Evolutionary conservation across 2,888 invertebrate genomes (phyloP), one percentile per base, ranked within the genome.

Genomic region (Heteromurus nitidus): DNA sequence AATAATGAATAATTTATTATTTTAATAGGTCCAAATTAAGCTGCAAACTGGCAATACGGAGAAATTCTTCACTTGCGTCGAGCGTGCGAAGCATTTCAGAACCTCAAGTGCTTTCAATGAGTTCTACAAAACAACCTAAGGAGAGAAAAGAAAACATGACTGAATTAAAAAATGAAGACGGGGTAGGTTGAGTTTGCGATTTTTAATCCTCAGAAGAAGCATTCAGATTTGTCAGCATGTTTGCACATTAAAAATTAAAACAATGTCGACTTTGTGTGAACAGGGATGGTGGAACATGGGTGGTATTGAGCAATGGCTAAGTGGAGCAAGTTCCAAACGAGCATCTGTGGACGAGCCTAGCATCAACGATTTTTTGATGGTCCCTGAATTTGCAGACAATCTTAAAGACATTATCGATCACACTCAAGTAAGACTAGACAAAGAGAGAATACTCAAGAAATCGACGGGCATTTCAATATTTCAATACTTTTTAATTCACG

Each of bases 301-400:
- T 31, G 69, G 77, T 2, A 47, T 69, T 31, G 62, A 69, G 18
- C 30, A 69, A 0, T 77, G 77, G 77, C 69, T 77, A 1, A 69
- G 53, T 24, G 24, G 50, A 31, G 1, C 44, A 18, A 18, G 18
- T n/a, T 60, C 47, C 30, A 60, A 60, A 68, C 22, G n/a, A 5
- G 3, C 16, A 13, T 67, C 47, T 20, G 13, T 47, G 0, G 44
- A 16, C 16, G 62, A 47, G 0, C 68, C 31, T 24, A 80, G 76
- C n/a, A 65, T 22, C 7, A 83, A 83, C 47, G 85, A 84, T 28
- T 85, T 83, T 82, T 79, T 84, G 65, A 68, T 83, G 50, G 62
- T 82, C 20, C 55, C 80, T n/a, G 9, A 22, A 31, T 31, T 68
- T 53, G 67, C 62, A 47, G 11, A 16, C n/a, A n/a, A n/a, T n/a